phyloP scores from a whole-genome alignment of 2,113 vertebrate genomes.

The Oreochromis tanganicae region DNA sequence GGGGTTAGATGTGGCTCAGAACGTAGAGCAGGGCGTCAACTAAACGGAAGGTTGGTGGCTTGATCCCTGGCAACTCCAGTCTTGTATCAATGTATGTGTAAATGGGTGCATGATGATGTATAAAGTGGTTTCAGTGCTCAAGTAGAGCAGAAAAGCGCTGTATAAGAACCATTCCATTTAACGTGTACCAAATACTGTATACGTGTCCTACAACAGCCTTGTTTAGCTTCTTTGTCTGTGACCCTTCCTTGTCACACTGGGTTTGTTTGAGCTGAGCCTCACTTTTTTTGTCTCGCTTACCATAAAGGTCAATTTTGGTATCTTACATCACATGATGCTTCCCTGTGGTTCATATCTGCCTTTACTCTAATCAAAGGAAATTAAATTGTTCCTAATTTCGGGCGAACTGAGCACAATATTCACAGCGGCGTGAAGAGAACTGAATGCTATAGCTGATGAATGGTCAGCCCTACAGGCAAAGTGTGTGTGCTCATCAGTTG shows the following conservation, averaged over 20 bases:
- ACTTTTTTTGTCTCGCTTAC: background rate
- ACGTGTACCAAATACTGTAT: background rate
- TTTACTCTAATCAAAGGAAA: background rate
- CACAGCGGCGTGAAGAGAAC: background rate
- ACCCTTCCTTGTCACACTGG: background rate
- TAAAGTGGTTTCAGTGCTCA: background rate
- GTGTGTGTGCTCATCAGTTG: background rate
- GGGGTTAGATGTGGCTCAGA: background rate
- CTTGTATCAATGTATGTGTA: background rate
- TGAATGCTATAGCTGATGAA: constrained; percentile 17
- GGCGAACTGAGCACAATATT: background rate
- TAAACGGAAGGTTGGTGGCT: background rate
- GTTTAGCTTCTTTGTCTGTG: background rate
- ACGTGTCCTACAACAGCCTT: background rate
- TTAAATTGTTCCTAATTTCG: background rate
- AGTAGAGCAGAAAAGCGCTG: background rate
- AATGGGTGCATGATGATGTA: background rate
- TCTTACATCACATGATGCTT: background rate
- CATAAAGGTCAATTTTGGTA: background rate
- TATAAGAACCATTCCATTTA: background rate
- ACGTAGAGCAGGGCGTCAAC: background rate
- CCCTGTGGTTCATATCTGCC: background rate
- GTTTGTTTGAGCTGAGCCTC: background rate
- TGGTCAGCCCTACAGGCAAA: background rate
- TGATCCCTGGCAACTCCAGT: background rate